Evolutionary conservation across 2,888 invertebrate species (phyloP), one percentile per base, ranked within the genome.

Genomic region (Platycheirus rosarum): DNA sequence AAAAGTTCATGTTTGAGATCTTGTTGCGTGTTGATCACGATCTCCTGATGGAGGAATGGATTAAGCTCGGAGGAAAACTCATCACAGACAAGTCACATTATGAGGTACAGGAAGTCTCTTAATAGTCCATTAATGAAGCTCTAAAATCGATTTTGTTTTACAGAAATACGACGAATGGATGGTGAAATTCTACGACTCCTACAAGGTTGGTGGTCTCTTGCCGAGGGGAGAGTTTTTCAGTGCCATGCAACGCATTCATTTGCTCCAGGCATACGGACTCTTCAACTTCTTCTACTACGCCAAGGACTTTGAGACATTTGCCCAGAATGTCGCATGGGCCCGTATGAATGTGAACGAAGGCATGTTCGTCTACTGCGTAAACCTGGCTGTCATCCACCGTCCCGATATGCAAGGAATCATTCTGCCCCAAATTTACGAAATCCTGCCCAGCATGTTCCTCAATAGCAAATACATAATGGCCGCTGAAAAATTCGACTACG

Each of bases 391-490:
- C 11, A 88, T 93, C 23, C 93, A 94, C 85, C 93, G 94, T 42
- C 89, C 89, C 4, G 94, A 95, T 84, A 93, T 93, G 69, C 92
- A 93, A 86, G 93, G 93, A 32, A 89, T 95, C 63, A 91, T 93
- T 44, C 89, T 95, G 9, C 95, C 95, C 14, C 93, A 94, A 60
- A 91, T 93, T 63, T 94, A 95, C 87, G 95, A 96, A 90, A 91
- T 95, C 80, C 92, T 93, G 88, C 96, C 96, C 0, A 93, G 94
- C 85, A 93, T 92, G 90, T 95, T 94, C 92, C 92, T 94, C 88
- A 94, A 93, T 87, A 91, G 92, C 73, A 93, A 94, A 87, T 92
- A 94, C 75, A 93, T 95, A 88, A 92, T 93, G 51, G 92, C 93
- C 77, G 95, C 94, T 5, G 92, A 94, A 85, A 87, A 91, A 77